Base-by-base conservation (phyloP, 2,113 vertebrate genomes). In the Microtus oregoni region DNA sequence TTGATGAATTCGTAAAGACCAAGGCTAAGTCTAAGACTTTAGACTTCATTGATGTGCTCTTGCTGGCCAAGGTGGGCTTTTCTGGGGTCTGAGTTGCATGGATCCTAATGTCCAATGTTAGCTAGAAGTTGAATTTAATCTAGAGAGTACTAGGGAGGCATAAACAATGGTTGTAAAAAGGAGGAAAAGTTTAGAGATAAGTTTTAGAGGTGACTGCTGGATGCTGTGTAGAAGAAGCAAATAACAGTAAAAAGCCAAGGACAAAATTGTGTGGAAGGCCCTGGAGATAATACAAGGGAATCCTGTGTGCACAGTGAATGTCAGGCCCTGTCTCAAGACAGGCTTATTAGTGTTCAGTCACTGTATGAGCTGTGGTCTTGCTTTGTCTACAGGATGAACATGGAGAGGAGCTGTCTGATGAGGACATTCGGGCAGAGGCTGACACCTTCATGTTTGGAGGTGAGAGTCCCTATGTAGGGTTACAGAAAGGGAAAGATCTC, bases 371-470 rank as follows among this genome's bases (percentile, higher is more conserved):
- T 65, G 3, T 6, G 4, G 19, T 65, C 14, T n/a, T 78, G 75
- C 65, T 32, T 89, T 87, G 15, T 96, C 52, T 70, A 0, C 97
- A 99, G 99, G 99, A 99, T 61, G 99, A 99, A 94, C 97, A 99
- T 0, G 99, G 99, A 67, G 98, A 96, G 0, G 94, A 97, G 7
- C 92, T 99, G 1, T 98, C 99, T 0, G 98, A 99, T 0, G 98
- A 99, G 77, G 99, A 99, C 83, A 98, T 99, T 4, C 94, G 98
- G 44, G 99, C 99, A 0, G 99, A 99, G 68, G 99, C 99, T 0
- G 98, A 99, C 91, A 99, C 99, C n/a, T 99, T 99, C 98, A 99
- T 99, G 99, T 99, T 99, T 30, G 99, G 96, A 95, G 99, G 99
- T 99, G 96, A 99, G 97, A 0, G 15, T 24, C 1, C 38, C 47